Evolutionary conservation across 2,888 invertebrate species (phyloP).

Genomic region (Hypercompe scribonia): DNA sequence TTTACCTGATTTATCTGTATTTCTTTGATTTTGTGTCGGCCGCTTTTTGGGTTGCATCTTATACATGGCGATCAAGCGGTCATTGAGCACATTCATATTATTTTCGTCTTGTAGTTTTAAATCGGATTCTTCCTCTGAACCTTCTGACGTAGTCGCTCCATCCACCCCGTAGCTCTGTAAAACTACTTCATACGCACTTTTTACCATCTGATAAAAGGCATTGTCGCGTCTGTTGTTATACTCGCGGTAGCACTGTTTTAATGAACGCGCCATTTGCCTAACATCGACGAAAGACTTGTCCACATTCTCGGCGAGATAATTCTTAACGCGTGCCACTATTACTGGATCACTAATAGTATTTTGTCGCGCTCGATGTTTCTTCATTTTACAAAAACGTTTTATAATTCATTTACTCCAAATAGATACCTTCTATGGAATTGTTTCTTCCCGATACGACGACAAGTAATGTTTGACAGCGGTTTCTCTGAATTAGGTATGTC

Average conservation of each 20-base stretch:
- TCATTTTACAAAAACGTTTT: conserved; percentile 67
- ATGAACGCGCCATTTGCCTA: conserved; percentile 92
- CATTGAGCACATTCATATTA: conserved; percentile 90
- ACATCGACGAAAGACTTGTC: conserved; percentile 94
- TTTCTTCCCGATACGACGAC: conserved; percentile 61
- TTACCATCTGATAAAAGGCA: conserved; percentile 93
- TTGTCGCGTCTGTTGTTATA: conserved; percentile 93
- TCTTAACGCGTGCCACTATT: conserved; percentile 88
- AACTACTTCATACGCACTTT: conserved; percentile 91
- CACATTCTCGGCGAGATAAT: conserved; percentile 93
- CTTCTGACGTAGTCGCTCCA: conserved; percentile 86
- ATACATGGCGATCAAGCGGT: conserved; percentile 83
- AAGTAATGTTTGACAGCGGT: conserved; percentile 72
- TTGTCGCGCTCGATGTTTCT: conserved; percentile 82
- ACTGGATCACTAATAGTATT: conserved; percentile 84
- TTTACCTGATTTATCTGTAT: conserved; percentile 78
- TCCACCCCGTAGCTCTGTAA: conserved; percentile 89
- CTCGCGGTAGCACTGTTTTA: conserved; percentile 91
- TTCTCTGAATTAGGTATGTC: too few relatives aligned
- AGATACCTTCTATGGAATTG: conserved; percentile 41
- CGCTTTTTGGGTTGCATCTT: conserved; percentile 84
- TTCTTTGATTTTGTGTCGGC: conserved; percentile 68
- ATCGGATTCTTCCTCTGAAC: conserved; percentile 88
- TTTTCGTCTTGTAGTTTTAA: conserved; percentile 93
- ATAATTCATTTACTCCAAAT: conserved; percentile 30